These are phyloP conservation scores for Hystrix brachyura DNA, from an alignment of 2,113 vertebrate species.

Conservation along the genomic window DNA sequence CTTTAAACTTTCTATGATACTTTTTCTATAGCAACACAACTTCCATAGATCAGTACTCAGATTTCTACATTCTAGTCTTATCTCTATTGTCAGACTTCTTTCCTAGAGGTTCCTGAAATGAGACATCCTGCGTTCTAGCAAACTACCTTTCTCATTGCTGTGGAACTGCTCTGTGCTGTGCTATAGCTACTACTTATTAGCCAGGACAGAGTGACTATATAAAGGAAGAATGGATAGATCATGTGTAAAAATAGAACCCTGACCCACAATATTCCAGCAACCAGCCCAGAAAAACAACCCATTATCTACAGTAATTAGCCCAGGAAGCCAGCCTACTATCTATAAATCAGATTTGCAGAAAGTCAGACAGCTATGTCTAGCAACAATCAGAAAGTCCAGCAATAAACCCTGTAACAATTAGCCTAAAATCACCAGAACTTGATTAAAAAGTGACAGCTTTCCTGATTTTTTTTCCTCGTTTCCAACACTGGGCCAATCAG, in stretches of 20 bases:
- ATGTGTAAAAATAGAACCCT: background rate
- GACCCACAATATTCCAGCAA: background rate
- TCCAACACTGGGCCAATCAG: background rate
- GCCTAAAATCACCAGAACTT: background rate
- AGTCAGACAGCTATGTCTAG: background rate
- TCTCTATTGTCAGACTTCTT: background rate
- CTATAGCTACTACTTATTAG: background rate
- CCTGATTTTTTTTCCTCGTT: background rate
- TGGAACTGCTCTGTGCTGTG: background rate
- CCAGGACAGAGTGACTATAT: background rate
- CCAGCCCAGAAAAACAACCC: background rate
- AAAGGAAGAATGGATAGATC: background rate
- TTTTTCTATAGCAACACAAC: background rate
- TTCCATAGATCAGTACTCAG: background rate
- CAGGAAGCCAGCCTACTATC: background rate
- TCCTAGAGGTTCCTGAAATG: background rate
- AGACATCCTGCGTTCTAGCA: background rate
- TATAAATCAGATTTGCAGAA: background rate
- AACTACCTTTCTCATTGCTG: background rate
- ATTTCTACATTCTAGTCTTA: background rate
- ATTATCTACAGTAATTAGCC: background rate
- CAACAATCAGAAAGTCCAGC: background rate
- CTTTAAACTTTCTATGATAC: background rate
- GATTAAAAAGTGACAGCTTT: background rate
- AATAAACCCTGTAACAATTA: background rate